Evolutionary conservation across 2,888 invertebrate genomes (phyloP).

Genomic region (Odontomyia ornata): DNA sequence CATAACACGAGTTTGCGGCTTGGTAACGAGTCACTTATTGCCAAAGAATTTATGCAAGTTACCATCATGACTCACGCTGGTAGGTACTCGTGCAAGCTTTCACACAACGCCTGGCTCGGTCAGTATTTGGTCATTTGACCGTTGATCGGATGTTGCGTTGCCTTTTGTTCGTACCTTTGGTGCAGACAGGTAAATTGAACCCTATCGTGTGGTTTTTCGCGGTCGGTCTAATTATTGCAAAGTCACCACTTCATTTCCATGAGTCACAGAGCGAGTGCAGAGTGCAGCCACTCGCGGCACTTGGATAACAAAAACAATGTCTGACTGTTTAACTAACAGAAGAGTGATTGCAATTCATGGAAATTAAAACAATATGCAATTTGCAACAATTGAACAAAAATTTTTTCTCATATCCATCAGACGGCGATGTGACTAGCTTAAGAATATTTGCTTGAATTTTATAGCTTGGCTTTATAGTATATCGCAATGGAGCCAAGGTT

Average conservation of each 20-base stretch:
- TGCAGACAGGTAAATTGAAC: conserved; percentile 22
- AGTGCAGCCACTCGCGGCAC: neutral
- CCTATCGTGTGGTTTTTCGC: conserved; percentile 4
- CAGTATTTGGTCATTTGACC: neutral
- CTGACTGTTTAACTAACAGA: neutral
- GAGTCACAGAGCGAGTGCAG: neutral
- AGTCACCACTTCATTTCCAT: neutral
- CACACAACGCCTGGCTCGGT: neutral
- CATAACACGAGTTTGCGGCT: neutral
- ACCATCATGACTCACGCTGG: neutral
- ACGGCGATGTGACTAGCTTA: neutral
- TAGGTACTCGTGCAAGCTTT: neutral
- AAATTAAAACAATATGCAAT: neutral
- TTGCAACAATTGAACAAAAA: neutral
- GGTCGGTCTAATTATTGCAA: neutral
- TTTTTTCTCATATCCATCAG: neutral
- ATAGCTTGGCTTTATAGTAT: neutral
- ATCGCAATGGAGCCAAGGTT: conserved; percentile 26
- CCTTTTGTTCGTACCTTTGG: neutral
- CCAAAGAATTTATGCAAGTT: neutral
- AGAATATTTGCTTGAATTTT: neutral
- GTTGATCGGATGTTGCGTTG: neutral
- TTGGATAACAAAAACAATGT: conserved; percentile 5
- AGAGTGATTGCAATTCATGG: neutral
- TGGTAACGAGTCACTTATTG: neutral